Evolutionary conservation across 2,113 vertebrate species (phyloP), one percentile per base, ranked within the genome.

Genomic region (Ceyx cyanopectus): DNA sequence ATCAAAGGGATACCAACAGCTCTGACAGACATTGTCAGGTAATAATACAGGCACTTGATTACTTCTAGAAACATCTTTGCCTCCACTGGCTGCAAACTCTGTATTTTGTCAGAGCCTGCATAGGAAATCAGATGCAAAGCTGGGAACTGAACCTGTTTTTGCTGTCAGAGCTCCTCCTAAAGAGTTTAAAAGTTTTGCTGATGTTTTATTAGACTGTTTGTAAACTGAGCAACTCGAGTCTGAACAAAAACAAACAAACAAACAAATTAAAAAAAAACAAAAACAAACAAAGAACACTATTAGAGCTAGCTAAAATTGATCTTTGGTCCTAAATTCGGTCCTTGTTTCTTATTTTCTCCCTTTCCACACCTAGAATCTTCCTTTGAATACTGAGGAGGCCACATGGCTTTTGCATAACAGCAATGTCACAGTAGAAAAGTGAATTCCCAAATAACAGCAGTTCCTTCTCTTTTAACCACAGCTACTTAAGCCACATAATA

Each of bases 61-160:
- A 88, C 37, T 92, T 94, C 94, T 86, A 51, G 94, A 93, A 89
- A 75, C 45, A 21, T 56, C 81, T 78, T 72, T 68, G 40, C 27
- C 57, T 69, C 34, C 67, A 37, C 27, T 82, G 41, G 29, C 51
- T 87, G 50, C 21, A 43, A 57, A 41, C 37, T 77, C 40, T 19
- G 7, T 61, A 29, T 46, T 77, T 90, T 91, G 27, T 34, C 56
- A 70, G 23, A 58, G 51, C 13, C n/a, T 82, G 40, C 23, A 57
- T 11, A 70, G 26, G 13, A 78, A 85, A 76, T 74, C 14, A 78
- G 66, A 81, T 29, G 7, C 68, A 85, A 80, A 83, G 17, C 51
- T 69, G 43, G 14, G 29, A 62, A 34, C 17, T n/a, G 67, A 92
- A 70, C n/a, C 15, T 70, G 29, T 6, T 70, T 84, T 89, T 86